Base-by-base conservation (phyloP, 2,797 vertebrate genomes). In the Rallus crepitans region DNA sequence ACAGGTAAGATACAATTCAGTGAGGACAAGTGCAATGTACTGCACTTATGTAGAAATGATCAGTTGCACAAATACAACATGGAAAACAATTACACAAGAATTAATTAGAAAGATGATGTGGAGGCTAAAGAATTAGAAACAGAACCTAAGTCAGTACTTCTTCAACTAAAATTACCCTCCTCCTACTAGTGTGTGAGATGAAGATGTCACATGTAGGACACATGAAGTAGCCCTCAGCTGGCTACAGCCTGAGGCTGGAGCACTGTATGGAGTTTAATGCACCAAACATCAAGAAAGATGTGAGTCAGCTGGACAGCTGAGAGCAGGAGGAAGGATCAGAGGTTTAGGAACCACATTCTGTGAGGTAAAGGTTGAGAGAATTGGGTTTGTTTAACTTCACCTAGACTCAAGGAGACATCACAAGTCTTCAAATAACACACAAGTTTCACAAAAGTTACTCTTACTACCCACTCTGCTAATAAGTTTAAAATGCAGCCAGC, bases 241-340 rank as follows among this genome's bases (percentile, higher is more conserved):
- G 53, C 31, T 56, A 53, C 39, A 73, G 82, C 82, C 85, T 31
- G 52, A 63, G 91, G 57, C 82, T 94, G 82, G 40, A 90, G 48
- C 53, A 30, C 60, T 47, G 65, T 8, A 14, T 30, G 37, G 79
- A 85, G 53, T 61, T 90, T 30, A 91, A 88, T 71, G 73, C 77
- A 85, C 31, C 48, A 61, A 93, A 73, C 35, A 72, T 65, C 69
- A 61, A 27, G 40, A 31, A 90, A 72, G 24, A 55, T 61, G 15
- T 4, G 4, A 89, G 57, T 71, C 80, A 83, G n/a, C 61, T 84
- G 86, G 39, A 79, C 47, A 87, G 73, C 55, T 63, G 59, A 87
- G 63, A 87, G 63, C 80, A 90, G 71, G 79, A 82, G 64, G 63
- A 76, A 52, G 7, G n/a, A 87, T 40, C 86, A 92, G 89, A 90